These are phyloP conservation scores for Malurus cyaneus DNA, from an alignment of 2,113 vertebrate species.

Conservation along the genomic window DNA sequence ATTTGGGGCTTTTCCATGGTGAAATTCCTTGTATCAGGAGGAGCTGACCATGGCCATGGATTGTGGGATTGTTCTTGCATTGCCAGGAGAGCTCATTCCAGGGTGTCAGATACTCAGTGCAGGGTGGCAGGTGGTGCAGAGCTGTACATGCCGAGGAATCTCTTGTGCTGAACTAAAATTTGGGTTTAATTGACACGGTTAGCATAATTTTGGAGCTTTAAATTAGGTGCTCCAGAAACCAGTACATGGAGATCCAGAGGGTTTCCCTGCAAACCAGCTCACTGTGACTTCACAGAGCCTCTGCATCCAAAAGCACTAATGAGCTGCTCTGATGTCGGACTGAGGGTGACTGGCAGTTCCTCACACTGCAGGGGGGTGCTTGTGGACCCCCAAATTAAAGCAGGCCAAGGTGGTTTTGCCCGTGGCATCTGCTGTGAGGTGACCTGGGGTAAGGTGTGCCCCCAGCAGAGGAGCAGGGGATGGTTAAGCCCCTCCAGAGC, in stretches of 20 bases:
- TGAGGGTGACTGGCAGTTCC: background rate
- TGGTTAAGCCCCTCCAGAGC: background rate
- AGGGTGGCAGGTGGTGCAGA: background rate
- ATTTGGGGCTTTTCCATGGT: background rate
- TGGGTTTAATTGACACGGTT: background rate
- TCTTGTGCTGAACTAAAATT: background rate
- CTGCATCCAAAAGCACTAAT: background rate
- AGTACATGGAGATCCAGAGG: background rate
- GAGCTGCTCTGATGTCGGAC: background rate
- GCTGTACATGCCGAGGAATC: background rate
- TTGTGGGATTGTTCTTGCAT: background rate
- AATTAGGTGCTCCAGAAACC: background rate
- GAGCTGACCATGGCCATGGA: fast-evolving
- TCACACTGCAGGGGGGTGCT: fast-evolving
- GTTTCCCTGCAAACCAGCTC: background rate
- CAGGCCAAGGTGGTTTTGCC: background rate
- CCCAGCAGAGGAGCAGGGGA: background rate
- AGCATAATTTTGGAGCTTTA: background rate
- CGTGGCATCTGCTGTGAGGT: background rate
- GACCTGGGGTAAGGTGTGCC: background rate
- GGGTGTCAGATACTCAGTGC: background rate
- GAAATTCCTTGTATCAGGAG: fast-evolving
- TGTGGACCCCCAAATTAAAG: background rate
- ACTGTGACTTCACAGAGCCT: background rate
- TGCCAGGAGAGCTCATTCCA: background rate